Base-by-base conservation (phyloP, 2,797 vertebrate genomes). In the Parauchenoglanis punctatus region DNA sequence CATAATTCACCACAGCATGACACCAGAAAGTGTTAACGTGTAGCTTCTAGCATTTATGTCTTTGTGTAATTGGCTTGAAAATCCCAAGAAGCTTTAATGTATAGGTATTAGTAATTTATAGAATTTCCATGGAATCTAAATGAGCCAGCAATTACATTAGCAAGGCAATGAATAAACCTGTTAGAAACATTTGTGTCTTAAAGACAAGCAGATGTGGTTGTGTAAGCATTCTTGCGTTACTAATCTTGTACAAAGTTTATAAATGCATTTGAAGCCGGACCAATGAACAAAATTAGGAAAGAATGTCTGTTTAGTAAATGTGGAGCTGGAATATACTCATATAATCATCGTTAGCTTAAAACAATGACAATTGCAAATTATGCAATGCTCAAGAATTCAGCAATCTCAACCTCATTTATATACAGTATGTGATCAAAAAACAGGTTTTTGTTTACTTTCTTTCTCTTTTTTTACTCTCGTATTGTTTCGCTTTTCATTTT, bases 231-330 rank as follows among this genome's bases (percentile, higher is more conserved):
- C 46, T 54, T 56, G 28, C 20, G 4, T 73, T 52, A 23, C 58
- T 54, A 77, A 78, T 78, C 73, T 78, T 18, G 17, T 78, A n/a
- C n/a, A 28, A 76, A 31, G 61, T 85, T 40, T 85, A 67, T 67
- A 78, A 85, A 85, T 56, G 58, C 20, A n/a, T 77, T 65, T 78
- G 76, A 80, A 80, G 52, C 40, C 59, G 59, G 46, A 78, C 83
- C 83, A 73, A 72, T 72, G 67, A 84, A 73, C 52, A 59, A 84
- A 84, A 70, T 84, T 72, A 58, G 83, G 67, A 84, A 84, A 58
- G 52, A 84, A 58, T 70, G 67, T 84, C 65, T 72, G 35, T 56
- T 68, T 68, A n/a, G 67, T 84, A 59, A 84, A 72, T 58, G 52
- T 73, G 52, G 31, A 73, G 52, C 65, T 35, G 65, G 49, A 84